Conservation (phyloP, 2,113 vertebrate species). For the Vidua macroura region DNA sequence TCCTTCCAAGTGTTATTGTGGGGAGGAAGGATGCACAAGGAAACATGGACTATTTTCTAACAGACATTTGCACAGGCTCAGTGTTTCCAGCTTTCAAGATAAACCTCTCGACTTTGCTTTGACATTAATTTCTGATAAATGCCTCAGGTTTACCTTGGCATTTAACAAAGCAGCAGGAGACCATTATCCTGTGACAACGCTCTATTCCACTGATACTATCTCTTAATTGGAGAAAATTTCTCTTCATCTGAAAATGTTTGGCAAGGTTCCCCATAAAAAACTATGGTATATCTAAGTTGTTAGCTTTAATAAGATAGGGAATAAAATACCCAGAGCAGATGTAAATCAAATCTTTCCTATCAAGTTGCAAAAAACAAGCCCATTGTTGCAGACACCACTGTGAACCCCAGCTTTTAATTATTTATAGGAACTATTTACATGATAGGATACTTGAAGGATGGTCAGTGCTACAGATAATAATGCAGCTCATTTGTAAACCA, state of each 20-base stretch:
- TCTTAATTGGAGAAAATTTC: constrained; percentile 74
- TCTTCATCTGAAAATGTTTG: constrained; percentile 70
- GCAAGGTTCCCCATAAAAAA: constrained; percentile 60
- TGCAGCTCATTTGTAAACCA: constrained; percentile 4
- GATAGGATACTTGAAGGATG: constrained; percentile 29
- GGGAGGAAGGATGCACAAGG: background rate
- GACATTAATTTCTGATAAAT: constrained; percentile 74
- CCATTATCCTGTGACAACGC: constrained; percentile 65
- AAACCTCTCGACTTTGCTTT: constrained; percentile 69
- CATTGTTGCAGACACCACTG: constrained; percentile 40
- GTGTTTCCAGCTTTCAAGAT: constrained; percentile 45
- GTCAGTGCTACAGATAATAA: constrained; percentile 32
- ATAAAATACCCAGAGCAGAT: constrained; percentile 75
- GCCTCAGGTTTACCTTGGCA: constrained; percentile 70
- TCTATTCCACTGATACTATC: constrained; percentile 69
- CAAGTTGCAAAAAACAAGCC: constrained; percentile 68
- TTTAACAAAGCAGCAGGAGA: constrained; percentile 71
- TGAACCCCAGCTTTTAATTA: constrained; percentile 70
- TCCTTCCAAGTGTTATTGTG: background rate
- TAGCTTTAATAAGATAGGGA: constrained; percentile 72
- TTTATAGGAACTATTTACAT: constrained; percentile 51
- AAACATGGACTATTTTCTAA: background rate
- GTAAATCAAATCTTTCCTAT: constrained; percentile 71
- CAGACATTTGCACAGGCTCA: background rate
- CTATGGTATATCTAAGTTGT: constrained; percentile 60